Evolutionary conservation across 2,888 invertebrate species (phyloP), one percentile per base, ranked within the genome.

Genomic region (Drosophila pseudotalamancana): DNA sequence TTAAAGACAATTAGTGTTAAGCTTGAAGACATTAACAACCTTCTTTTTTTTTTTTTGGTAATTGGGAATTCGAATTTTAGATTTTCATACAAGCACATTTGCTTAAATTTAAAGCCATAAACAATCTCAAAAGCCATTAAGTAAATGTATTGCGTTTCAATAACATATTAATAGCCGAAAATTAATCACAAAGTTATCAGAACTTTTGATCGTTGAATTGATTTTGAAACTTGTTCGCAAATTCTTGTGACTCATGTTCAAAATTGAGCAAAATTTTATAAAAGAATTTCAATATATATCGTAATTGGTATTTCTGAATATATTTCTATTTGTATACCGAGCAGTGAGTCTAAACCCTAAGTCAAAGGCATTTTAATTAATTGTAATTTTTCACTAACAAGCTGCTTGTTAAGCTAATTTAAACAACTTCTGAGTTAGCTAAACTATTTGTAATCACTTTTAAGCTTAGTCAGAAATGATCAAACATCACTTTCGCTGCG

Each of bases 401-500:
- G n/a, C 11, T 9, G 1, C 11, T 27, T 11, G 35, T 40, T 27
- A 35, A 63, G 29, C 63, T 39, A 29, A 29, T 55, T 16, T 23
- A 27, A 27, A 25, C 19, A 21, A 16, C 34, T 53, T 27, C n/a
- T 3, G 1, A 9, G 29, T 19, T 31, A 29, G 4, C 29, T 23
- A 3, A n/a, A 9, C 8, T 27, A 9, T 29, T 18, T 25, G 19
- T n/a, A 16, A 55, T 23, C 40, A 23, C 12, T 23, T 40, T 23
- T 40, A 23, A 12, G 14, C 21, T 39, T 19, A 37, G 40, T 23
- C 40, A 40, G 21, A 39, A 39, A 21, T 25, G 21, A 18, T 12
- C 42, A 18, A 21, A 46, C 61, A 55, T 37, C 56, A 72, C 74
- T 72, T 73, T 72, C 72, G 55, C 72, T 56, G 32, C 50, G 6